phyloP scores from a whole-genome alignment of 1,140 invertebrate genomes.

The Holotrichia oblita region DNA sequence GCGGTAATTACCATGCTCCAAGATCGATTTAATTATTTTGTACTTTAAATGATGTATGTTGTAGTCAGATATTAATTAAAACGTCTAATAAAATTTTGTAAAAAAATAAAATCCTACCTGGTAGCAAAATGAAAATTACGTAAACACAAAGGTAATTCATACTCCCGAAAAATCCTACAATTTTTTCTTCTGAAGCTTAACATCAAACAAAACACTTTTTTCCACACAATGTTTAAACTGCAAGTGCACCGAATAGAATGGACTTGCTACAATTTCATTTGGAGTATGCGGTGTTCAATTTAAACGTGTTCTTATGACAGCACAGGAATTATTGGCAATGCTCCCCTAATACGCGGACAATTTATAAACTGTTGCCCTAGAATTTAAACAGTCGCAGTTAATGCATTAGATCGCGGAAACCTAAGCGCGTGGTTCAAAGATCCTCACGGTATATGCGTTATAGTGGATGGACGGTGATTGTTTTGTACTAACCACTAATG shows the following conservation, averaged over 20 bases:
- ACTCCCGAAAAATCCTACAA: not conserved
- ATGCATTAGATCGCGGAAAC: not conserved
- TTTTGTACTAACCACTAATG: no score
- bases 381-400: not conserved
- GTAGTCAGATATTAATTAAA: no score
- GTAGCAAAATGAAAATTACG: not conserved
- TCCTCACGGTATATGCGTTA: not conserved
- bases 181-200: not conserved
- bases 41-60: no score
- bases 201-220: constrained; percentile 7
- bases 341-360: constrained; percentile 29
- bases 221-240: not conserved
- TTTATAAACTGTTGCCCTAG: constrained; percentile 29
- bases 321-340: constrained; percentile 25
- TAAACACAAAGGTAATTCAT: constrained; percentile 2
- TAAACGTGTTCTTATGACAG: constrained; percentile 14
- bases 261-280: not conserved
- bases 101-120: not conserved
- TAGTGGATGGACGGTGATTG: no score
- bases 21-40: no score
- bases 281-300: not conserved
- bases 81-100: no score
- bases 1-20: no score
- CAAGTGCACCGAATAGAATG: not conserved
- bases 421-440: not conserved